Conservation (phyloP, 2,113 vertebrate species). For the Saccopteryx leptura region DNA sequence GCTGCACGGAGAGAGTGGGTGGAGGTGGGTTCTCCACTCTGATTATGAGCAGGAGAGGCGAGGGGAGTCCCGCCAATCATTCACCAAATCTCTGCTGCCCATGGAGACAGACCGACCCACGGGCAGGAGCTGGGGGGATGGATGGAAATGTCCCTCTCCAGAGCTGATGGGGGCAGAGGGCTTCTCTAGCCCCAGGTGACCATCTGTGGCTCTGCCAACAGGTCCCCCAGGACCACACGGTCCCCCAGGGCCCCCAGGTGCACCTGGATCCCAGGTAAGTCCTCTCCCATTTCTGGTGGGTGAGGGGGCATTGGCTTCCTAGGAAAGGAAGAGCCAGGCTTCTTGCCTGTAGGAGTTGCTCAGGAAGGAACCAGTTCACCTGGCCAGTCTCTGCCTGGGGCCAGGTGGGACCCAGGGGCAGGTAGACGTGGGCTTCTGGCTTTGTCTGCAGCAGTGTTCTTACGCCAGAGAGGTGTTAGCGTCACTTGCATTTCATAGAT, state of each 20-base stretch:
- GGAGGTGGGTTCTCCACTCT: background rate
- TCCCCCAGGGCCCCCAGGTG: slow-evolving; percentile 90
- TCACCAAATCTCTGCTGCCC: background rate
- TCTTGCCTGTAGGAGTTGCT: background rate
- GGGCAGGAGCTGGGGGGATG: background rate
- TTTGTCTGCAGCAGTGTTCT: background rate
- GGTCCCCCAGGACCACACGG: slow-evolving; percentile 93
- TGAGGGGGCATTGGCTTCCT: background rate
- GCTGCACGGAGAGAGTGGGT: background rate
- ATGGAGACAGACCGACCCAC: background rate
- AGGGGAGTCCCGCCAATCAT: too few relatives aligned
- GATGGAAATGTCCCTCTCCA: background rate
- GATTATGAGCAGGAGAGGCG: rapidly evolving
- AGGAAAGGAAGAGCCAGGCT: background rate
- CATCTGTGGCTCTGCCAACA: slow-evolving; percentile 63
- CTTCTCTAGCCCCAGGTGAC: background rate
- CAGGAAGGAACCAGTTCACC: background rate
- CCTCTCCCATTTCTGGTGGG: background rate
- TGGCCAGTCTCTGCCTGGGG: background rate
- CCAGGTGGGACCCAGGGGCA: background rate
- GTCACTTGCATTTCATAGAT: background rate
- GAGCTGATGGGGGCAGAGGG: background rate
- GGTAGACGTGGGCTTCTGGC: rapidly evolving
- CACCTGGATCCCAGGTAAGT: slow-evolving; percentile 93
- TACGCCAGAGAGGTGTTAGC: too few relatives aligned